A percentile compares a stretch with the other conserved stretches of the same genome.
phyloP scores from a whole-genome alignment of 2,888 invertebrate genomes.

The Callinectes sapidus region DNA sequence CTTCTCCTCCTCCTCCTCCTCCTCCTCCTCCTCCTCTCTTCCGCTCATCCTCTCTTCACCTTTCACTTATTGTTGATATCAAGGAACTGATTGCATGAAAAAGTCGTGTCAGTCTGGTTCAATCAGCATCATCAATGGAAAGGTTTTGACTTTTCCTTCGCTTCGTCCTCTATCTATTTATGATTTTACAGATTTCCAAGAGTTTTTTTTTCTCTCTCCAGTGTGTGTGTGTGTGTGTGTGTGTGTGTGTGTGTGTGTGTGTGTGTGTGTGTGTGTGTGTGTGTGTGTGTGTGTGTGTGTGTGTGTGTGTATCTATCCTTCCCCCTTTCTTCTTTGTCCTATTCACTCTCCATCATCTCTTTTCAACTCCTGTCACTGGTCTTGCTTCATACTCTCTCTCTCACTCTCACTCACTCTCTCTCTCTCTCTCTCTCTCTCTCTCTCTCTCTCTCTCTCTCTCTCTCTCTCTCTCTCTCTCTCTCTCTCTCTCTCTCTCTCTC shows the following conservation, averaged over 20 bases:
- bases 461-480: conserved; percentile 23
- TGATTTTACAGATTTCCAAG: neutral
- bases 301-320: too few relatives aligned
- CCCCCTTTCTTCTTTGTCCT: neutral
- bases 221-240: neutral
- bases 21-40: neutral
- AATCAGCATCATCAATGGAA: neutral
- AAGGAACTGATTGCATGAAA: conserved; percentile 23
- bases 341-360: conserved; percentile 5
- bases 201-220: neutral
- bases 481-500: neutral
- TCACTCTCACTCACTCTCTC: conserved; percentile 27
- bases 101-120: neutral
- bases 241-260: neutral
- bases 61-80: neutral
- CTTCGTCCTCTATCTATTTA: neutral
- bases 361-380: neutral
- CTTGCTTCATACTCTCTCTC: neutral
- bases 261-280: neutral
- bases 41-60: neutral
- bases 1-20: neutral
- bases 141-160: neutral
- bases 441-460: neutral
- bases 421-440: conserved; percentile 38
- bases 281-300: neutral